phyloP scores from a whole-genome alignment of 2,113 vertebrate species.

The Talpa occidentalis region DNA sequence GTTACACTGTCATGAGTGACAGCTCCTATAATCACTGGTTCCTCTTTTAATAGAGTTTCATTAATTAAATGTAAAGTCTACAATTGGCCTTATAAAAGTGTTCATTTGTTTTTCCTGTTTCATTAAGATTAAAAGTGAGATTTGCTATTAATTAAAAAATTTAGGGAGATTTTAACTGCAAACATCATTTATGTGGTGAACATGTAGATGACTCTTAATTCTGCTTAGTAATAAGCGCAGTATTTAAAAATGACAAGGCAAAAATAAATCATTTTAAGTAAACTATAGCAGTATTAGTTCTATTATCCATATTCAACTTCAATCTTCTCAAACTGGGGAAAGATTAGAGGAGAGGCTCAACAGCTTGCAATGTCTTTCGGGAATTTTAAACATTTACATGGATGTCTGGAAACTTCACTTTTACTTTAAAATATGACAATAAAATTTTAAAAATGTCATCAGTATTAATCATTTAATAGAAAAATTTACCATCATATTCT shows the following conservation, averaged over 20 bases:
- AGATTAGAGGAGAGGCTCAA: background rate
- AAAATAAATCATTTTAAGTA: conserved; percentile 48
- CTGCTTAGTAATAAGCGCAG: conserved; percentile 49
- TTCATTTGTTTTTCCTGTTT: conserved; percentile 80
- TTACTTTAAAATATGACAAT: background rate
- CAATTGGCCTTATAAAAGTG: conserved; percentile 75
- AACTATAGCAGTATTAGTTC: background rate
- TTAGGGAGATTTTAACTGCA: conserved; percentile 75
- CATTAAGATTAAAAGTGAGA: conserved; percentile 81
- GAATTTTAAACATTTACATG: background rate
- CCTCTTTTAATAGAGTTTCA: conserved; percentile 77
- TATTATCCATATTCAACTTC: background rate
- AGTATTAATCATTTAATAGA: background rate
- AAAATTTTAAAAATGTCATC: background rate
- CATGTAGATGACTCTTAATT: conserved; percentile 43
- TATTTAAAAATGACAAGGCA: conserved; percentile 65
- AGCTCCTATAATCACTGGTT: conserved; percentile 61
- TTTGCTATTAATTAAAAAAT: conserved; percentile 83
- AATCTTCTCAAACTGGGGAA: background rate
- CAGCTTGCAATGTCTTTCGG: background rate
- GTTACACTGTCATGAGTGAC: conserved; percentile 68
- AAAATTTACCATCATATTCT: background rate
- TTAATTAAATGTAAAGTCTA: conserved; percentile 82
- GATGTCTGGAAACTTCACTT: background rate
- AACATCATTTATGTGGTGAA: conserved; percentile 60